phyloP scores from a whole-genome alignment of 2,888 invertebrate genomes.

The Agrochola lychnidis region DNA sequence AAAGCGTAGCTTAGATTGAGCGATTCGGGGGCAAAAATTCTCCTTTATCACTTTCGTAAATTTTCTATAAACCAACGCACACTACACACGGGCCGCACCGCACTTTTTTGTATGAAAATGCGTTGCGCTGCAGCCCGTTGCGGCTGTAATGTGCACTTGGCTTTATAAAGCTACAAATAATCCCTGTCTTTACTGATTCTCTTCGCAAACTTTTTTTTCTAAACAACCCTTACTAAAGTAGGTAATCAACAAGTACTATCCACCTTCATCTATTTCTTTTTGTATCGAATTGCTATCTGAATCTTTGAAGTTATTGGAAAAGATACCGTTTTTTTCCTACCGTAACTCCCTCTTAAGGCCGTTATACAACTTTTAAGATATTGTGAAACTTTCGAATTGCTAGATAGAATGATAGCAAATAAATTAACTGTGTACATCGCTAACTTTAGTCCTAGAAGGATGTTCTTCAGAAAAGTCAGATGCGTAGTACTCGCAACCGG shows the following conservation, averaged over 20 bases:
- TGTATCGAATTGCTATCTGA: not conserved
- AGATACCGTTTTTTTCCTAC: not conserved
- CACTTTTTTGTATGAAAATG: not conserved
- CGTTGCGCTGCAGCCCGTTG: not conserved
- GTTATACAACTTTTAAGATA: constrained; percentile 18
- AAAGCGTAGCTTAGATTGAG: not conserved
- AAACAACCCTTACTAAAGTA: not conserved
- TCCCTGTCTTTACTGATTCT: not conserved
- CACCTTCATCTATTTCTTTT: not conserved
- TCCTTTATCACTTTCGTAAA: not conserved
- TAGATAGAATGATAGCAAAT: not conserved
- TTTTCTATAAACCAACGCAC: too few species aligned
- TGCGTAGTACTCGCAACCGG: not conserved
- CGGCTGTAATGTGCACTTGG: not conserved
- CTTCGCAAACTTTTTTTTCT: not conserved
- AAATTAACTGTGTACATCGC: not conserved
- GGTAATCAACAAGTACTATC: not conserved
- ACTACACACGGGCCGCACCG: not conserved
- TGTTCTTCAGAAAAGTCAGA: not conserved
- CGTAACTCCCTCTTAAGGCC: constrained; percentile 33
- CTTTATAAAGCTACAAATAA: not conserved
- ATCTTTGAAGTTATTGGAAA: not conserved
- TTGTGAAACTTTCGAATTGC: constrained; percentile 1
- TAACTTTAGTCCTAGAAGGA: not conserved
- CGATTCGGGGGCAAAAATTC: not conserved